Evolutionary conservation across 2,888 invertebrate species (phyloP).

Genomic region (Escarpia spicata): DNA sequence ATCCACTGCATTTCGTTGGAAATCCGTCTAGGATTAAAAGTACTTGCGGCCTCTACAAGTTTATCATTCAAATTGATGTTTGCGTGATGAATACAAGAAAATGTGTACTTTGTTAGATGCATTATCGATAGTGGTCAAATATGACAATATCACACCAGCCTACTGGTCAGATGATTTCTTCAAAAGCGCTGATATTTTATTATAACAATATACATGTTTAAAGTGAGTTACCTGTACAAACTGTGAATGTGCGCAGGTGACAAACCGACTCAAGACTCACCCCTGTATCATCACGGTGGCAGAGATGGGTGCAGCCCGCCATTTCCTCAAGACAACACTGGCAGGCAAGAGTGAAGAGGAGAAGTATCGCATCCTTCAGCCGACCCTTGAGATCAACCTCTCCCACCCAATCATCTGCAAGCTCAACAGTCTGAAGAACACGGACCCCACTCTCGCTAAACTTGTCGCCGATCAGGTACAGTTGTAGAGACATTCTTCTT

Average conservation of each 20-base stretch:
- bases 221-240: not conserved
- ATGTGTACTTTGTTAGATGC: no score
- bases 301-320: constrained; percentile 96
- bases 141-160: no score
- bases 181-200: no score
- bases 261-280: constrained; percentile 82
- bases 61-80: no score
- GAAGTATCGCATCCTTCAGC: constrained; percentile 85
- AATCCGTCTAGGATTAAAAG: no score
- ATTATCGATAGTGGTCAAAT: no score
- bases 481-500: not conserved
- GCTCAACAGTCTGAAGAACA: constrained; percentile 77
- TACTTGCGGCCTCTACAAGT: no score
- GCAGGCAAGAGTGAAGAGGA: constrained; percentile 73
- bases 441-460: constrained; percentile 83
- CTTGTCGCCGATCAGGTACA: constrained; percentile 84
- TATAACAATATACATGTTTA: not conserved
- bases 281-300: constrained; percentile 95
- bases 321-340: constrained; percentile 90
- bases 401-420: constrained; percentile 84
- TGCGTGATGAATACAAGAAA: no score
- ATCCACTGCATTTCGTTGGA: no score
- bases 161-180: no score
- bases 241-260: constrained; percentile 69
- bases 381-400: constrained; percentile 93